Evolutionary conservation across 1,140 invertebrate species (phyloP).

Genomic region (Maconellicoccus hirsutus): DNA sequence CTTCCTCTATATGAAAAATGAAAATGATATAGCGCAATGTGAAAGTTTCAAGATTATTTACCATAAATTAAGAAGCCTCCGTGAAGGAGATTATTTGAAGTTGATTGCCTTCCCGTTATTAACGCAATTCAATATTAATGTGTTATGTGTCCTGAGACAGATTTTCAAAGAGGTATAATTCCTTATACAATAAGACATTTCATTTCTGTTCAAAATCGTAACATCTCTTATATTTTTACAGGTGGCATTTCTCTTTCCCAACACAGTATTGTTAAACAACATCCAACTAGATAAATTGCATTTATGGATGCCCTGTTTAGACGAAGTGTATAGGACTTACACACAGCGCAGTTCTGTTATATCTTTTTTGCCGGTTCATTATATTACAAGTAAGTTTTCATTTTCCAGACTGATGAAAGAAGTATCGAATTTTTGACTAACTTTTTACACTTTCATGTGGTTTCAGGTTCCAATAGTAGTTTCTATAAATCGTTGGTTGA

Average conservation of each 20-base stretch:
- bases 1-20: neutral
- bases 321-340: neutral
- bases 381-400: neutral
- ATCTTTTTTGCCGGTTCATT: neutral
- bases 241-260: neutral
- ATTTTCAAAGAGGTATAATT: slow-evolving; percentile 11
- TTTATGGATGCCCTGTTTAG: neutral
- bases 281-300: neutral
- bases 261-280: neutral
- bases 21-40: neutral
- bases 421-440: neutral
- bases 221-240: neutral
- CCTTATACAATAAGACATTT: too few relatives aligned
- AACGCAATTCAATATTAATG: neutral
- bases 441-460: too few relatives aligned
- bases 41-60: neutral
- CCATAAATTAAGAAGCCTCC: neutral
- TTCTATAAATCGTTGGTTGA: neutral
- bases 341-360: neutral
- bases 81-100: neutral
- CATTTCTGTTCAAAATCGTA: slow-evolving; percentile 6
- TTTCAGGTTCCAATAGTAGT: neutral
- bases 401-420: neutral
- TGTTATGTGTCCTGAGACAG: neutral
- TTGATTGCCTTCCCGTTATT: neutral